Evolutionary conservation across 2,113 vertebrate genomes (phyloP).

Genomic region (Hemiscyllium ocellatum): DNA sequence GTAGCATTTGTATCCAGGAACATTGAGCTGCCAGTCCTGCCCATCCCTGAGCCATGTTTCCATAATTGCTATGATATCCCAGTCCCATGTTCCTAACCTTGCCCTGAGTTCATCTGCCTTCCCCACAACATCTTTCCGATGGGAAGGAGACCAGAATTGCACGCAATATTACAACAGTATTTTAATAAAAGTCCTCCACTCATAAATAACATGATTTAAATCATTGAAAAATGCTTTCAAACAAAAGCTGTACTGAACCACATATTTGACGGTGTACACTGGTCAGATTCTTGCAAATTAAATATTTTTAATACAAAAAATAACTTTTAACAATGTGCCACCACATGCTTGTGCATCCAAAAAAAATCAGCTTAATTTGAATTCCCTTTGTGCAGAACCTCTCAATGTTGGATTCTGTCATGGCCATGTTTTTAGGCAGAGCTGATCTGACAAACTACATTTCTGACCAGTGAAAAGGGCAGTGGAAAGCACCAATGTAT

Average conservation of each 20-base stretch:
- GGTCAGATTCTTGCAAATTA: not conserved
- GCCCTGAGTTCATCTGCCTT: too few species aligned
- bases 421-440: not conserved
- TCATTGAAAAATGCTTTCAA: too few species aligned
- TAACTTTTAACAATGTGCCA: not conserved
- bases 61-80: too few species aligned
- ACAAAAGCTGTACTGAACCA: not conserved
- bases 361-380: not conserved
- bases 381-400: too few species aligned
- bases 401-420: too few species aligned
- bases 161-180: too few species aligned
- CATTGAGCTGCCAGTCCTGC: too few species aligned
- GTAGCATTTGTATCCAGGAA: too few species aligned
- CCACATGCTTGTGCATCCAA: not conserved
- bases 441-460: not conserved
- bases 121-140: too few species aligned
- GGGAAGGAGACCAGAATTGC: too few species aligned
- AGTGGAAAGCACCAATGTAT: not conserved
- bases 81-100: too few species aligned
- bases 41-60: too few species aligned
- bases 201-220: not conserved
- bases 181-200: not conserved
- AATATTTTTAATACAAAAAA: not conserved
- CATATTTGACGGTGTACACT: not conserved
- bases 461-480: not conserved